Evolutionary conservation across 23 tunicate species (phyloP).

Genomic region (Trididemnum miniatum): DNA sequence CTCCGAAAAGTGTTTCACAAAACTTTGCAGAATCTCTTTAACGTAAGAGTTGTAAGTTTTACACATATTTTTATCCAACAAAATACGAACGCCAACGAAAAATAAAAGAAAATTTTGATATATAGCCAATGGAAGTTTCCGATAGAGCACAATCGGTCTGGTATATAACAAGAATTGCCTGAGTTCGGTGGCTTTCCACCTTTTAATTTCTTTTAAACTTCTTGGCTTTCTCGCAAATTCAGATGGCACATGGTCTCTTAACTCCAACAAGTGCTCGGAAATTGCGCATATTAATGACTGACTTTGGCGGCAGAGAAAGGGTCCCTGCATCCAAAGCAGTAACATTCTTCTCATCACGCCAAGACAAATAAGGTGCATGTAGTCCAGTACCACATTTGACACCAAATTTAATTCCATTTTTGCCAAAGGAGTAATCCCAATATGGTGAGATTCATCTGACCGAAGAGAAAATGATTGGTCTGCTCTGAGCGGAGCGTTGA

Average conservation of each 20-base stretch:
- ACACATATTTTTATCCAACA: conserved; percentile 5
- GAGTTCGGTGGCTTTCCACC: conserved; percentile 56
- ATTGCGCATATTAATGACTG: background rate
- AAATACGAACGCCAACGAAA: conserved; percentile 27
- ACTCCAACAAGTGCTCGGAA: background rate
- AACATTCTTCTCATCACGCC: conserved; percentile 38
- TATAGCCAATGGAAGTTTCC: background rate
- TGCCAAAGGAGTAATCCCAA: background rate
- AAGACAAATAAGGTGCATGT: conserved; percentile 45
- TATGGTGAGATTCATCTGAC: conserved; percentile 17
- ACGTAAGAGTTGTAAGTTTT: conserved; percentile 5
- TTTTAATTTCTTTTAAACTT: conserved; percentile 35
- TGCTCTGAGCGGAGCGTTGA: conserved; percentile 8
- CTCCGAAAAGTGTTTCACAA: conserved; percentile 28
- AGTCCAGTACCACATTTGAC: conserved; percentile 9
- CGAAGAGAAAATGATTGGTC: background rate
- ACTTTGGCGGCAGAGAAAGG: background rate
- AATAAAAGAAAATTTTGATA: conserved; percentile 42
- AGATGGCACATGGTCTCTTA: conserved; percentile 1
- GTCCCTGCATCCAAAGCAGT: conserved; percentile 13
- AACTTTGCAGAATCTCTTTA: background rate
- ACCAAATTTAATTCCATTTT: background rate
- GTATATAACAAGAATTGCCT: conserved; percentile 43
- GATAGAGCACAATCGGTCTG: conserved; percentile 31
- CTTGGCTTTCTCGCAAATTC: conserved; percentile 48